Evolutionary conservation across 2,797 vertebrate genomes (phyloP), one percentile per base, ranked within the genome.

Genomic region (Cyclopterus lumpus): DNA sequence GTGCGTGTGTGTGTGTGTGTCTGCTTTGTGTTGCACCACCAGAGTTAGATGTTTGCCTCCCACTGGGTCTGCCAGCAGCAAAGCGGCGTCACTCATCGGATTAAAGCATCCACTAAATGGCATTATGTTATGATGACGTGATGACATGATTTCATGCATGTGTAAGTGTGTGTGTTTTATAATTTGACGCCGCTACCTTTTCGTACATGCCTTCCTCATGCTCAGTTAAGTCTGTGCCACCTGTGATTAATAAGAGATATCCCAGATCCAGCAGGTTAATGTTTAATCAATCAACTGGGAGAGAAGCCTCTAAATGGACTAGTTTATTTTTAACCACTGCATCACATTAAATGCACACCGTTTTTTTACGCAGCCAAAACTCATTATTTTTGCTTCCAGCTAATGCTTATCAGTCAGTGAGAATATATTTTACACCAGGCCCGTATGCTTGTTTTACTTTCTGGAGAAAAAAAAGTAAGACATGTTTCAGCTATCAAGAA

Each of bases 161-260:
- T 61, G 72, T 54, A 28, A 30, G 40, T 63, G 62, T 77, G 44
- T 53, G 18, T 76, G 61, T 66, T n/a, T 48, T 38, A 11, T 38
- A 26, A 20, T 34, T 38, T 54, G 22, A n/a, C 34, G 61, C 36
- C 16, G 16, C 20, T 63, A 61, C 69, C 58, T 73, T 71, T 80
- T 55, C 49, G 49, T 54, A 26, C 68, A 70, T 75, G 72, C 63
- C 77, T 73, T 72, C 76, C 86, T 86, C 74, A 81, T 82, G 88
- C 83, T 79, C 79, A 82, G 91, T 92, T 89, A 87, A 90, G 88
- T 88, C 80, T 62, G 83, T 80, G 85, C 90, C 88, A 93, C 91
- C 88, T 93, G 88, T 91, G 89, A 91, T 92, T 92, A 93, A 93
- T 93, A 91, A 91, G 88, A 93, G 93, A 92, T 91, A 92, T 93